These are phyloP conservation scores for Corythaeola cristata DNA, from an alignment of 2,113 vertebrate genomes.

Conservation along the genomic window DNA sequence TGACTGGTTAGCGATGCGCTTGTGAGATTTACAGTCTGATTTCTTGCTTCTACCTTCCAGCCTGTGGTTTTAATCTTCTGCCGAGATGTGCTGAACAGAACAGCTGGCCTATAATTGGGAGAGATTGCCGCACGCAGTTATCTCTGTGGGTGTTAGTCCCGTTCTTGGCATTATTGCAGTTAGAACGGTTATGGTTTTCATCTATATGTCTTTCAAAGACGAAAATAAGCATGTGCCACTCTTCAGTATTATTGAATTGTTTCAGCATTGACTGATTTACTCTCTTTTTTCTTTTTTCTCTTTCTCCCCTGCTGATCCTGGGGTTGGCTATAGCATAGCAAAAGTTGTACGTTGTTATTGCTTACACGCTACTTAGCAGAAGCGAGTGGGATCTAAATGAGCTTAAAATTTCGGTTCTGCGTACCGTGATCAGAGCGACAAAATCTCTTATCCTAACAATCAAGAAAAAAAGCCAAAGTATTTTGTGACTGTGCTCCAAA, in stretches of 20 bases:
- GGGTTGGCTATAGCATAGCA: not conserved
- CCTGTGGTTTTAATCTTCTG: not conserved
- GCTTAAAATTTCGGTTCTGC: not conserved
- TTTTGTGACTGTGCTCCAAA: not conserved
- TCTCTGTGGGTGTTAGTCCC: not conserved
- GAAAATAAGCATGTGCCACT: not conserved
- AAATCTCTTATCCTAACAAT: not conserved
- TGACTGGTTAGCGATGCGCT: not conserved
- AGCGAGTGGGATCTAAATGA: not conserved
- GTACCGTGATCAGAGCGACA: not conserved
- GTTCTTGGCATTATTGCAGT: not conserved
- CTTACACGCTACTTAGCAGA: not conserved
- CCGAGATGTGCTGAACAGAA: not conserved
- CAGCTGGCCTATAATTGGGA: not conserved
- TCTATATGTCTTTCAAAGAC: not conserved
- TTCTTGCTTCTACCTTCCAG: not conserved
- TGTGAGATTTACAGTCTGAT: not conserved
- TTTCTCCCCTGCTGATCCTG: not conserved
- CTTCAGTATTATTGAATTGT: not conserved
- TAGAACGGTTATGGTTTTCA: not conserved
- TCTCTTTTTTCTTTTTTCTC: accelerated
- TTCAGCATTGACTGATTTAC: not conserved
- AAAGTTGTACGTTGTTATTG: not conserved
- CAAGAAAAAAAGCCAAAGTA: not conserved
- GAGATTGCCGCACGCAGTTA: not conserved